Conservation (phyloP, 2,797 vertebrate genomes). For the Mastacembelus armatus region DNA sequence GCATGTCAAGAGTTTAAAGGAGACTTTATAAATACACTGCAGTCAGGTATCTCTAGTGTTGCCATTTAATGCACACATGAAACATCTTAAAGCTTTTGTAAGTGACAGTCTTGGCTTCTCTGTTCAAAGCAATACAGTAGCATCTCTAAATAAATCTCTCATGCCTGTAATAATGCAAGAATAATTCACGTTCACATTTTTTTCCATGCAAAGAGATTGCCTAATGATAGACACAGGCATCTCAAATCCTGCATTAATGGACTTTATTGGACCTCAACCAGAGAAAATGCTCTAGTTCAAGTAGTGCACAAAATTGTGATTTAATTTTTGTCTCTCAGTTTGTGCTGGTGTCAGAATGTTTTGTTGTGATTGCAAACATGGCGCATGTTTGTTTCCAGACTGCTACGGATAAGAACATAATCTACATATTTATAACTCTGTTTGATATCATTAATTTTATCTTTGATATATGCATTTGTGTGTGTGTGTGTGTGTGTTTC, state of each 20-base stretch:
- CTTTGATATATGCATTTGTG: conserved; percentile 71
- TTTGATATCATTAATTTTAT: conserved; percentile 80
- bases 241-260: not conserved
- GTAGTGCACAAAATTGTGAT: not conserved
- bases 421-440: conserved; percentile 78
- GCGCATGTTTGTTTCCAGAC: conserved; percentile 52
- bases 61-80: not conserved
- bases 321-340: conserved; percentile 19
- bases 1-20: not conserved
- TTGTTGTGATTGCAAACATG: conserved; percentile 50
- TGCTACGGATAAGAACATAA: conserved; percentile 50
- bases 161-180: not conserved
- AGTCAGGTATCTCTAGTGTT: not conserved
- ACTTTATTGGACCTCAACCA: not conserved
- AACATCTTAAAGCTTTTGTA: conserved; percentile 23
- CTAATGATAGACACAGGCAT: not conserved
- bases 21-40: conserved; percentile 3
- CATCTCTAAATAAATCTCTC: conserved; percentile 16
- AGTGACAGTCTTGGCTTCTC: conserved; percentile 6
- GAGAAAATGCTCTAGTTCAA: not conserved
- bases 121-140: conserved; percentile 10
- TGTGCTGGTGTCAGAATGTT: conserved; percentile 43
- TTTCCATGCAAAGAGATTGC: not conserved
- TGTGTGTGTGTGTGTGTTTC: conserved; percentile 46
- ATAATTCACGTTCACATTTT: not conserved